Conservation (phyloP, 2,888 invertebrate species). For the Ypsolopha scabrella region DNA sequence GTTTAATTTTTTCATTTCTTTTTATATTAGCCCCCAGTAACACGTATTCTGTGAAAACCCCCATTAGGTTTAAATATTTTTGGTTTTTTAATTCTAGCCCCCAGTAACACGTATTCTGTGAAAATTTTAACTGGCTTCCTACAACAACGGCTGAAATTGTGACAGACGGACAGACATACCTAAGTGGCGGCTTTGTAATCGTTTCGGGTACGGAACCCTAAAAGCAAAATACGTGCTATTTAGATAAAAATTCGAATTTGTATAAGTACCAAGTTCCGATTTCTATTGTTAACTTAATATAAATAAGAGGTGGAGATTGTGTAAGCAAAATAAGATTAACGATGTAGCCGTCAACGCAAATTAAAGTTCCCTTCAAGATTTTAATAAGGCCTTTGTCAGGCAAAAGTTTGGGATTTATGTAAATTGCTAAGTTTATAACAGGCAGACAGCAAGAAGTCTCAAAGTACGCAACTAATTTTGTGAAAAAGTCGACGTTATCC, state of each 20-base stretch:
- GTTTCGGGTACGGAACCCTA: too few species aligned
- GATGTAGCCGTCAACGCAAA: constrained; percentile 50
- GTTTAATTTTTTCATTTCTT: too few species aligned
- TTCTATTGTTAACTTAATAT: constrained; percentile 17
- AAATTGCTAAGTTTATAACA: constrained; percentile 40
- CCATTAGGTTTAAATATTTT: too few species aligned
- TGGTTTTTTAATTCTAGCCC: too few species aligned
- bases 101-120: too few species aligned
- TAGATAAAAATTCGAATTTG: constrained; percentile 6
- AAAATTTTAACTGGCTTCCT: too few species aligned
- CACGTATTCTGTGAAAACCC: too few species aligned
- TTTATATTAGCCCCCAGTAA: too few species aligned
- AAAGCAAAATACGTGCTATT: constrained; percentile 3
- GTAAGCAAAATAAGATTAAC: constrained; percentile 48
- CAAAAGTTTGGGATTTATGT: constrained; percentile 41
- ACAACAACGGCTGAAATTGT: too few species aligned
- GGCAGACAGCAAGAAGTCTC: background rate
- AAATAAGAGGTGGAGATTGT: constrained; percentile 22
- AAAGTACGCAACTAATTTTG: background rate
- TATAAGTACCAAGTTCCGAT: constrained; percentile 1
- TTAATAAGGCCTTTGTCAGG: constrained; percentile 51
- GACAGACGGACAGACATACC: too few species aligned
- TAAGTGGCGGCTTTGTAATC: too few species aligned
- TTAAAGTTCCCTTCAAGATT: constrained; percentile 54
- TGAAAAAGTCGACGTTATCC: background rate